Evolutionary conservation across 1,140 invertebrate genomes (phyloP), one percentile per base, ranked within the genome.

Genomic region (Belonocnema kinseyi): DNA sequence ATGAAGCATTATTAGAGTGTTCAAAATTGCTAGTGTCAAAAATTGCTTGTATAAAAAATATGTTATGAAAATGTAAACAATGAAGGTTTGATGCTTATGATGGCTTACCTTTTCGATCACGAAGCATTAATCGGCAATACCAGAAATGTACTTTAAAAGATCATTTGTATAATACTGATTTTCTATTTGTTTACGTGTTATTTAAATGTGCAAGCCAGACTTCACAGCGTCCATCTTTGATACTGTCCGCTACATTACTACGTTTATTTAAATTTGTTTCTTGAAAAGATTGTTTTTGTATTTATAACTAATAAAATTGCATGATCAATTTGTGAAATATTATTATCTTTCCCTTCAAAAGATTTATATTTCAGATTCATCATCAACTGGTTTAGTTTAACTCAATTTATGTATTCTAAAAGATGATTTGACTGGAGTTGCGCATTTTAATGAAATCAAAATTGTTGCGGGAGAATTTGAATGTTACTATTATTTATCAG

Each of bases 71-170:
- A 66, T 75, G 77, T 80, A 85, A 85, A 82, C 82, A 82, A 82
- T 80, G 72, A 50, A 73, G 58, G 54, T 66, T 80, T 76, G 54
- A 76, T 13, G 54, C 21, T 14, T 21, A 53, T 14, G 40, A 10
- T 3, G 52, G 66, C 56, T 78, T 87, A 94, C 93, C 91, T 95
- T 93, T 90, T 94, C 96, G 88, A 90, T 96, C 95, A 70, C 96
- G 92, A 89, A 96, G 95, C 51, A 96, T 91, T 72, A 95, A 89
- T 82, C 95, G 93, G 77, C 4, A 89, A 88, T 50, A 74, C 21
- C 85, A 86, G 74, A 56, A 73, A 72, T 73, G 81, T 74, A 21
- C 70, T 54, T 73, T 74, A 17, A 61, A 11, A 2, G 26, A 52
- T 84, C 83, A 85, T 52, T 77, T 10, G 16, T 40, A 77, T 54